Conservation (phyloP, 2,113 vertebrate species). For the Paedocypris sp. region DNA sequence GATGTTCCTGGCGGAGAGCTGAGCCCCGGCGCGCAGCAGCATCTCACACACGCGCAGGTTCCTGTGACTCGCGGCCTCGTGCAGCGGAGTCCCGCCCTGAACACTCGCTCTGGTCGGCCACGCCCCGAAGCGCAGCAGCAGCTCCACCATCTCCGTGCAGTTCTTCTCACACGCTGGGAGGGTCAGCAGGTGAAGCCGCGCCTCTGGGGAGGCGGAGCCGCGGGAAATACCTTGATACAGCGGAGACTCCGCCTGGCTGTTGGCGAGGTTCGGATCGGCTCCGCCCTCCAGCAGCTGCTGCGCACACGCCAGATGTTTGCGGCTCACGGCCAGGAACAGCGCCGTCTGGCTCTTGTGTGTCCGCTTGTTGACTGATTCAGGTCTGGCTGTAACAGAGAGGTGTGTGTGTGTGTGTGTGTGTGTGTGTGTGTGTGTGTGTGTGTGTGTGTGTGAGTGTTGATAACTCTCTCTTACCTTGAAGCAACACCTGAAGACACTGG, state of each 20-base stretch:
- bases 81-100: conserved; percentile 78
- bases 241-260: conserved; percentile 72
- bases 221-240: conserved; percentile 87
- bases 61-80: conserved; percentile 72
- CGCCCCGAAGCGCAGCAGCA: conserved; percentile 64
- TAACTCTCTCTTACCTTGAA: conserved; percentile 60
- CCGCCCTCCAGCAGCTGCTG: conserved; percentile 66
- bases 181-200: not conserved
- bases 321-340: conserved; percentile 65
- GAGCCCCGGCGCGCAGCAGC: conserved; percentile 75
- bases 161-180: conserved; percentile 76
- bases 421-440: not conserved
- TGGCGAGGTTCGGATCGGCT: conserved; percentile 72
- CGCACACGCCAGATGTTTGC: conserved; percentile 60
- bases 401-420: not conserved
- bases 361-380: conserved; percentile 68
- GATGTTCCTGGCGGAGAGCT: conserved; percentile 65
- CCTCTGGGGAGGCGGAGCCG: too few relatives aligned
- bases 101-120: conserved; percentile 68
- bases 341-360: conserved; percentile 71
- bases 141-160: conserved; percentile 59
- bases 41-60: conserved; percentile 81
- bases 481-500: conserved; percentile 67
- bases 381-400: conserved; percentile 60
- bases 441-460: not conserved